These are phyloP conservation scores for Dasysyrphus tricinctus DNA, from an alignment of 2,888 invertebrate species.

Conservation along the genomic window DNA sequence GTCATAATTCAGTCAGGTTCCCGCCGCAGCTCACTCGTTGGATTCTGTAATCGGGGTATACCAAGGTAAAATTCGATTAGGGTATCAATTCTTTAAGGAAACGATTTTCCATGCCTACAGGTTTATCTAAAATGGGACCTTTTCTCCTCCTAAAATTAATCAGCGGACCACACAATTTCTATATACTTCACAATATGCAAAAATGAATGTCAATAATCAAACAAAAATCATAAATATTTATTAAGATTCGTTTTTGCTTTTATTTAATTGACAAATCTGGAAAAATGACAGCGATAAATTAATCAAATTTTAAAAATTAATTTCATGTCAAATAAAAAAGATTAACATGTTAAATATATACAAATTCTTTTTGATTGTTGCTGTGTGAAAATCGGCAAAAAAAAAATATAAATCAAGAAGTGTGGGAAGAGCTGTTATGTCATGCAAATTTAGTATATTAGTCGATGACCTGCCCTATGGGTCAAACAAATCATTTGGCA, in stretches of 20 bases:
- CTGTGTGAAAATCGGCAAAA: neutral
- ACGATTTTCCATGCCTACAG: too few species aligned
- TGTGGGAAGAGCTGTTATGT: conserved; percentile 4
- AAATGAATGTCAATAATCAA: neutral
- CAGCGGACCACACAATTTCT: too few species aligned
- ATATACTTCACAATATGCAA: neutral
- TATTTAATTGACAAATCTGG: conserved; percentile 18
- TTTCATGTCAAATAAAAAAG: conserved; percentile 23
- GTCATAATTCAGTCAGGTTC: too few species aligned
- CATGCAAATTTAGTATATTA: neutral
- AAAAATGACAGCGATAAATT: conserved; percentile 18
- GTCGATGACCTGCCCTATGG: conserved; percentile 38
- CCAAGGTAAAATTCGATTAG: too few species aligned
- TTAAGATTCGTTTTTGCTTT: neutral
- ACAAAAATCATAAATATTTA: neutral
- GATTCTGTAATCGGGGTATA: too few species aligned
- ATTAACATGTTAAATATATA: conserved; percentile 19
- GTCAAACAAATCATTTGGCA: conserved; percentile 10
- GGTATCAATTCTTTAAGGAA: too few species aligned
- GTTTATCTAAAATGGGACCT: too few species aligned
- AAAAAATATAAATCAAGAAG: conserved; percentile 2
- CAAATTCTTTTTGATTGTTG: neutral
- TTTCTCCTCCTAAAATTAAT: too few species aligned
- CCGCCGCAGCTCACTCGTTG: too few species aligned
- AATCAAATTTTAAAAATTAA: conserved; percentile 3